Evolutionary conservation across 2,888 invertebrate genomes (phyloP).

Genomic region (Watsonalla cultraria): DNA sequence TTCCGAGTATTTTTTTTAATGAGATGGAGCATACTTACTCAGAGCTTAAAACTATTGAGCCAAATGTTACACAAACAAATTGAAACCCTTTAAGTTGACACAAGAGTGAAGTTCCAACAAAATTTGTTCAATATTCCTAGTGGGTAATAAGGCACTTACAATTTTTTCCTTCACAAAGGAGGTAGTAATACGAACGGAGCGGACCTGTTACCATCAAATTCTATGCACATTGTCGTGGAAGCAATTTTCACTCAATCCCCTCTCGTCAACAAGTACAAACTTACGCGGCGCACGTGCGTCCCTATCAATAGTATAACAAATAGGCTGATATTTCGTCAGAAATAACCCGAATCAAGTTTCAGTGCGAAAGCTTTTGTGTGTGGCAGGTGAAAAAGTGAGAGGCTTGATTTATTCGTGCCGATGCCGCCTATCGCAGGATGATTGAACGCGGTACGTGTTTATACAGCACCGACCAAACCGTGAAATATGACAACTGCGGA

Average conservation of each 20-base stretch:
- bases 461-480: conserved; percentile 64
- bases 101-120: background rate
- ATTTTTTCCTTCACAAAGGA: conserved; percentile 1
- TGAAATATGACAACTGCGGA: conserved; percentile 68
- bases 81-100: too few species aligned
- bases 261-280: conserved; percentile 75
- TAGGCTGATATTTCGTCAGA: conserved; percentile 78
- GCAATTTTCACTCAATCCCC: conserved; percentile 75
- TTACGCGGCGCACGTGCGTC: conserved; percentile 72
- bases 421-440: conserved; percentile 73
- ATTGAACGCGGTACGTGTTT: conserved; percentile 76
- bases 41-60: too few species aligned
- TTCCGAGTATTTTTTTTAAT: too few species aligned
- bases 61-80: too few species aligned
- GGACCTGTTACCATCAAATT: conserved; percentile 61
- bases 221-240: conserved; percentile 70
- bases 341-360: conserved; percentile 79
- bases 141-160: background rate
- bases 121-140: background rate
- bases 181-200: conserved; percentile 21
- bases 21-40: too few species aligned
- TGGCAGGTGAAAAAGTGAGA: conserved; percentile 79
- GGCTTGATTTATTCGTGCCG: conserved; percentile 75
- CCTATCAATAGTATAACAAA: conserved; percentile 78
- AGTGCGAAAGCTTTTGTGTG: conserved; percentile 75